Evolutionary conservation across 2,797 vertebrate species (phyloP).

Genomic region (Malurus leucopterus): DNA sequence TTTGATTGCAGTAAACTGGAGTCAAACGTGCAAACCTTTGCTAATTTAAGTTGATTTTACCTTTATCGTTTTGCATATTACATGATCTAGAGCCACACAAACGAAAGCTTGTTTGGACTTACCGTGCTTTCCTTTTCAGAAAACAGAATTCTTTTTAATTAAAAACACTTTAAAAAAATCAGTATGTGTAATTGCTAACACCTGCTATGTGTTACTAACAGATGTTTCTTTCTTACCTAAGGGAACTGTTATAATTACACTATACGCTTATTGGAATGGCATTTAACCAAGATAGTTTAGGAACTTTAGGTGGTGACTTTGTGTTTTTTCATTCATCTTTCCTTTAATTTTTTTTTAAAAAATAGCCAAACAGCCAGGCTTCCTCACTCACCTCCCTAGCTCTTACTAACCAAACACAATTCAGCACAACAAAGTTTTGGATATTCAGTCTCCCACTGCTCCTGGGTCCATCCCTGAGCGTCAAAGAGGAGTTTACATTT

Average conservation of each 20-base stretch:
- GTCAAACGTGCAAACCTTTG: constrained; percentile 29
- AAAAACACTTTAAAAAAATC: constrained; percentile 75
- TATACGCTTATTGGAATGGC: constrained; percentile 69
- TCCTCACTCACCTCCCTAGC: background rate
- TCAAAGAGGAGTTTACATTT: background rate
- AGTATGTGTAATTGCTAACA: constrained; percentile 78
- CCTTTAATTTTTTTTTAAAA: background rate
- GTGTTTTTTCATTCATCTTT: constrained; percentile 51
- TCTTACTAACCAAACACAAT: background rate
- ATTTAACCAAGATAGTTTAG: constrained; percentile 70
- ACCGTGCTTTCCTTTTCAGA: constrained; percentile 65
- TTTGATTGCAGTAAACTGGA: constrained; percentile 59
- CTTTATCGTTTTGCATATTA: constrained; percentile 49
- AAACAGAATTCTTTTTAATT: constrained; percentile 79
- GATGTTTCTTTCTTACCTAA: constrained; percentile 78
- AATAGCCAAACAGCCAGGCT: background rate
- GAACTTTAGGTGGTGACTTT: constrained; percentile 70
- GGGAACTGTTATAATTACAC: constrained; percentile 78
- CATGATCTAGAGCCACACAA: constrained; percentile 49
- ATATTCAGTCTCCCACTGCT: background rate
- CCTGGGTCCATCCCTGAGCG: background rate
- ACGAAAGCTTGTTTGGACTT: constrained; percentile 68
- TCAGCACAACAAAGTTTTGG: background rate
- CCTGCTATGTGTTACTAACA: constrained; percentile 77
- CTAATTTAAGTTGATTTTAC: constrained; percentile 63